Conservation (phyloP, 2,113 vertebrate species). For the Pterocles orientalis region DNA sequence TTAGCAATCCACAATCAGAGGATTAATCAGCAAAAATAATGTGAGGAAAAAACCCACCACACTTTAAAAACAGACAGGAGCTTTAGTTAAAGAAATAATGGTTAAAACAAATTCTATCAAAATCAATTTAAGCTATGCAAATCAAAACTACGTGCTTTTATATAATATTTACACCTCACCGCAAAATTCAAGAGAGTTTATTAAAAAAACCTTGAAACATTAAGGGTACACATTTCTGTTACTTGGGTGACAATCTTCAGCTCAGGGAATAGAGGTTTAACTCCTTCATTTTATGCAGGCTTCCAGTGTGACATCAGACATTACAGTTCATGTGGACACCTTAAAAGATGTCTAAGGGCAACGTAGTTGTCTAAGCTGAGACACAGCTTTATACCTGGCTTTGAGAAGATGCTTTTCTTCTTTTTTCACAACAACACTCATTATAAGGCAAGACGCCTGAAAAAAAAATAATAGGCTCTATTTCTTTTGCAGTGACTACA, state of each 20-base stretch:
- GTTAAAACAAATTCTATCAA: neutral
- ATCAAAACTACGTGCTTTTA: neutral
- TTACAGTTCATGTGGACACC: neutral
- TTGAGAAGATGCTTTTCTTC: neutral
- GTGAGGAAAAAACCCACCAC: fast-evolving
- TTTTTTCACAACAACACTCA: neutral
- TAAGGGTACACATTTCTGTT: neutral
- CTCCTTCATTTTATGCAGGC: neutral
- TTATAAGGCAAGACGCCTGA: neutral
- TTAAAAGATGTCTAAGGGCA: neutral
- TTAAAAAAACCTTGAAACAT: neutral
- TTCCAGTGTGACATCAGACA: neutral
- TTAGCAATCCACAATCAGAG: neutral
- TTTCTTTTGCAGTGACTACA: neutral
- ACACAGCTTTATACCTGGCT: neutral
- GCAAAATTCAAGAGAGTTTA: neutral
- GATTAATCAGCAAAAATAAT: neutral
- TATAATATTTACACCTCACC: neutral
- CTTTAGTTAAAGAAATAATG: neutral
- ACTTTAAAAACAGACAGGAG: neutral
- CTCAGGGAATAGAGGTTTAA: neutral
- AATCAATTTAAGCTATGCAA: neutral
- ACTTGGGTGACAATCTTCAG: neutral
- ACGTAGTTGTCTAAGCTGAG: fast-evolving
- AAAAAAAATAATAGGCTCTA: too few relatives aligned